Percentiles rank a stretch among this genome's conserved stretches.
phyloP scores from a whole-genome alignment of 1,140 invertebrate species.

The Trichoplusia ni region DNA sequence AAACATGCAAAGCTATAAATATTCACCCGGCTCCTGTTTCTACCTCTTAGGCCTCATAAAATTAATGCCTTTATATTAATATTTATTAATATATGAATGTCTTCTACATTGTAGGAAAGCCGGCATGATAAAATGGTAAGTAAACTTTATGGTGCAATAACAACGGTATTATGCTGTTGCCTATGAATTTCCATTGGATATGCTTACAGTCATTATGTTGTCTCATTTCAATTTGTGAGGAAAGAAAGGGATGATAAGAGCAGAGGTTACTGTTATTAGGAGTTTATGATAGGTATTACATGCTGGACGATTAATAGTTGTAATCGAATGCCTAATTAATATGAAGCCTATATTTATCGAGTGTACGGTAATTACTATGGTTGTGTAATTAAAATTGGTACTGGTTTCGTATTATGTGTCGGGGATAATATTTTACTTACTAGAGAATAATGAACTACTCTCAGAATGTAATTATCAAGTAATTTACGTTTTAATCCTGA shows the following conservation, averaged over 20 bases:
- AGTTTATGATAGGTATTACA: constrained; percentile 23
- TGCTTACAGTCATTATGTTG: constrained; percentile 23
- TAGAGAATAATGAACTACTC: neutral
- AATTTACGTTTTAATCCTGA: no score
- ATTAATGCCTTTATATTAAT: constrained; percentile 72
- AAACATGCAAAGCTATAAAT: constrained; percentile 63
- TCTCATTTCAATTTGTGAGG: constrained; percentile 25
- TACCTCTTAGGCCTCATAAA: constrained; percentile 71
- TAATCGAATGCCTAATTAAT: constrained; percentile 29
- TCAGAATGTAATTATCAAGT: no score
- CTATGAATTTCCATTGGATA: constrained; percentile 52
- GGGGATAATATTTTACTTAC: neutral
- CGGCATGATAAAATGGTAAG: constrained; percentile 69
- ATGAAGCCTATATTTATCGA: constrained; percentile 6
- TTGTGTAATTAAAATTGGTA: neutral
- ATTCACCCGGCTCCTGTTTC: constrained; percentile 62
- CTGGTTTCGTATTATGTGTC: neutral
- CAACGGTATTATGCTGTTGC: constrained; percentile 51
- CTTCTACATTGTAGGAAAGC: constrained; percentile 61
- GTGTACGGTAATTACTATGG: neutral
- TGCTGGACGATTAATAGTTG: constrained; percentile 20
- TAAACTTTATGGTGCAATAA: constrained; percentile 72
- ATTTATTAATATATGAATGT: constrained; percentile 74
- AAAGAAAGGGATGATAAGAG: constrained; percentile 15
- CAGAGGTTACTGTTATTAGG: constrained; percentile 22